These are phyloP conservation scores for Monodelphis domestica DNA, from an alignment of 2,797 vertebrate species.

Conservation along the genomic window DNA sequence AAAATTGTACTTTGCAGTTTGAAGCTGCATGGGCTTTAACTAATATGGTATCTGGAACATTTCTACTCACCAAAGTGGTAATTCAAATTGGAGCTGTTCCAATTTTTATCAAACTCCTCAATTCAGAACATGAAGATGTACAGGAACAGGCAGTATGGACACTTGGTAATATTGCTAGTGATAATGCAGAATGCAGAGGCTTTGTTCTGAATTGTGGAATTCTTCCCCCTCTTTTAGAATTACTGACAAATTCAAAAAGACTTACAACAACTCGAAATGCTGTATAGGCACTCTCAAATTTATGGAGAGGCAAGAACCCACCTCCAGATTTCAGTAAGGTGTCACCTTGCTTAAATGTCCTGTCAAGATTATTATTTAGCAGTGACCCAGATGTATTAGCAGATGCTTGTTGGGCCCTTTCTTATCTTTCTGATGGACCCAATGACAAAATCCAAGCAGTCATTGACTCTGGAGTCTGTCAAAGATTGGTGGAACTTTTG, in stretches of 20 bases:
- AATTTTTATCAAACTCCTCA: constrained; percentile 96
- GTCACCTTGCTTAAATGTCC: constrained; percentile 92
- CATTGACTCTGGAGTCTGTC: constrained; percentile 94
- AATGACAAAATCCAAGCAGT: constrained; percentile 96
- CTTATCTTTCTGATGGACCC: constrained; percentile 94
- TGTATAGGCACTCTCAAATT: constrained; percentile 95
- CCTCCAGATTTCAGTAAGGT: constrained; percentile 96
- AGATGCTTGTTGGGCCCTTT: constrained; percentile 95
- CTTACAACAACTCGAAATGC: constrained; percentile 98
- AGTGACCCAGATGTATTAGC: constrained; percentile 93
- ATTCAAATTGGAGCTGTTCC: constrained; percentile 97
- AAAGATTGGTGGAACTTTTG: constrained; percentile 93
- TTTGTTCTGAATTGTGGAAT: constrained; percentile 98
- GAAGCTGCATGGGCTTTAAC: constrained; percentile 98
- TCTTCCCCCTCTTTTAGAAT: constrained; percentile 93
- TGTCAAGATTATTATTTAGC: constrained; percentile 93
- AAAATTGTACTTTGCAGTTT: constrained; percentile 98
- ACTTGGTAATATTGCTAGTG: constrained; percentile 97
- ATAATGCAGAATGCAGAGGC: constrained; percentile 98
- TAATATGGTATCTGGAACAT: constrained; percentile 98
- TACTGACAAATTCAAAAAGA: constrained; percentile 95
- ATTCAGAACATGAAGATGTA: constrained; percentile 96
- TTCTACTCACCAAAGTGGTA: constrained; percentile 96
- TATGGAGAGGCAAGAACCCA: constrained; percentile 95
- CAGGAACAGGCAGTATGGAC: constrained; percentile 99